Percentiles rank a stretch among this genome's conserved stretches.
Evolutionary conservation across 2,888 invertebrate genomes (phyloP).

Genomic region (Agonopterix heracliana): DNA sequence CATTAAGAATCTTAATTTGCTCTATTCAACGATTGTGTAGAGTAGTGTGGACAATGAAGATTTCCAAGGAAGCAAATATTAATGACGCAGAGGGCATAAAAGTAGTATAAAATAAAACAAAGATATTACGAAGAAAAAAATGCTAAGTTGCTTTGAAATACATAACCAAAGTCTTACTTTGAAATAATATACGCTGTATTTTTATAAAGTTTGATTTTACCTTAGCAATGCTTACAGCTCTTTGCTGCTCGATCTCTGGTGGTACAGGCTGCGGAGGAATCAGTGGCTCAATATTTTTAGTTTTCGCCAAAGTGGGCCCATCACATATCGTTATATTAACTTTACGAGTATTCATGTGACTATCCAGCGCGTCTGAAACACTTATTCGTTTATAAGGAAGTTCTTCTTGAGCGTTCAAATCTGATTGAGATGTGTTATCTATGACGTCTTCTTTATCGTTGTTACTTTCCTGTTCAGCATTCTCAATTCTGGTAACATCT

Average conservation of each 20-base stretch:
- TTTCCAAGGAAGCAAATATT: too few species aligned
- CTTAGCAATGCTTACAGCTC: slow-evolving; percentile 87
- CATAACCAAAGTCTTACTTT: too few species aligned
- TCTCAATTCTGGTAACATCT: slow-evolving; percentile 14
- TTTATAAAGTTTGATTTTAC: slow-evolving; percentile 48
- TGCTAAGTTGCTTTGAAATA: too few species aligned
- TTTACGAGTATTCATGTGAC: slow-evolving; percentile 44
- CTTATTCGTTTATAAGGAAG: slow-evolving; percentile 43
- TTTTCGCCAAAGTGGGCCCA: slow-evolving; percentile 43
- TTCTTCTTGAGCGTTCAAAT: slow-evolving; percentile 17
- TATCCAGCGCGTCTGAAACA: slow-evolving; percentile 40
- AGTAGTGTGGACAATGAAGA: too few species aligned
- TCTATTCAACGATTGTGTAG: too few species aligned
- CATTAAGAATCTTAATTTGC: neutral
- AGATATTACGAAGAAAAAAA: too few species aligned
- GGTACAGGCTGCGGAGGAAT: slow-evolving; percentile 84
- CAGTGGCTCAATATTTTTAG: slow-evolving; percentile 55
- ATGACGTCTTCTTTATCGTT: slow-evolving; percentile 3
- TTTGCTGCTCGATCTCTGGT: slow-evolving; percentile 89
- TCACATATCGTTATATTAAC: slow-evolving; percentile 63
- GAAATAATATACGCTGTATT: too few species aligned
- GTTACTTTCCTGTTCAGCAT: slow-evolving; percentile 1
- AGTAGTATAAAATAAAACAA: too few species aligned
- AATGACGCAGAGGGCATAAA: too few species aligned
- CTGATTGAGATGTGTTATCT: neutral